Conservation (phyloP, 2,113 vertebrate genomes). For the Porphyrio hochstetteri region DNA sequence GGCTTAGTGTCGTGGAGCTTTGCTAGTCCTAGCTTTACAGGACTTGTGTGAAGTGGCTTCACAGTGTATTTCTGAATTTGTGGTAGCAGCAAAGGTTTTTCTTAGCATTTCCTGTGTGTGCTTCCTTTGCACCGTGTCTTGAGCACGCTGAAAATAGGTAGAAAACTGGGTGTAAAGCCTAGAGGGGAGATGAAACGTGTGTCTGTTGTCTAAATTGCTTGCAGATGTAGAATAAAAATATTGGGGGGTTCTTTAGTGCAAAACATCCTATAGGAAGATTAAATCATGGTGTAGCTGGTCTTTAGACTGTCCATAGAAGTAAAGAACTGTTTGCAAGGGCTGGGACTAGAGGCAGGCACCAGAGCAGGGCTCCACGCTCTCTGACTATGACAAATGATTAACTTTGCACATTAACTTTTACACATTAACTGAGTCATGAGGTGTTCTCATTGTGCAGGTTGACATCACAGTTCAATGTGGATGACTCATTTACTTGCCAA, state of each 20-base stretch:
- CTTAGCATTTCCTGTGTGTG: not conserved
- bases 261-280: not conserved
- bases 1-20: not conserved
- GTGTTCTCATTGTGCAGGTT: accelerated
- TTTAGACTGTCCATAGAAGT: not conserved
- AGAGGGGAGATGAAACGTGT: not conserved
- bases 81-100: not conserved
- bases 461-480: no score
- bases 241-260: not conserved
- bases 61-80: not conserved
- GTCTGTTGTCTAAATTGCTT: accelerated
- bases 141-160: not conserved
- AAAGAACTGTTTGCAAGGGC: not conserved
- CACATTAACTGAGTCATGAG: not conserved
- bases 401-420: not conserved
- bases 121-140: not conserved
- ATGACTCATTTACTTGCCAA: not conserved
- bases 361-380: not conserved
- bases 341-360: not conserved
- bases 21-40: not conserved
- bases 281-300: not conserved
- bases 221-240: not conserved
- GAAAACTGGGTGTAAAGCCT: accelerated
- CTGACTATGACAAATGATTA: not conserved
- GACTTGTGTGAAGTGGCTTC: not conserved